Base-by-base conservation (phyloP, 1,140 invertebrate genomes). In the Latrodectus geometricus region DNA sequence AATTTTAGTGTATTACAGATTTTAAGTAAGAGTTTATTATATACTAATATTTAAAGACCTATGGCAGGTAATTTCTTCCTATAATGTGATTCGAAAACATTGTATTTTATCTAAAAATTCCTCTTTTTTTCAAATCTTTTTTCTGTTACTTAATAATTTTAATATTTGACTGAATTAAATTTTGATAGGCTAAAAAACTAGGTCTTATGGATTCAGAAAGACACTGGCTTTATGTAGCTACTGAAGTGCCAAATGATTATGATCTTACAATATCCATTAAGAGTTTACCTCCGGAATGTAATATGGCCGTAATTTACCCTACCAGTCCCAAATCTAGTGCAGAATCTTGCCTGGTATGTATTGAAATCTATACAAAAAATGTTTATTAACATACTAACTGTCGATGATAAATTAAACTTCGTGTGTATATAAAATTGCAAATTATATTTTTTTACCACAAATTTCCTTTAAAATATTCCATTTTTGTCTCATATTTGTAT, bases 271-370 rank as follows among this genome's bases (percentile, higher is more conserved):
- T 20, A 9, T 66, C 65, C 11, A 61, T 72, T 12, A 73, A 50
- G 14, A 70, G 20, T 66, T 48, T 87, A 50, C 86, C 86, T 4
- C 50, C 72, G 8, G 86, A 87, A 82, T 52, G 78, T 50, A 87
- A 83, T 70, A 78, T 82, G 14, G 86, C 86, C 49, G n/a, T 87
- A 52, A 66, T 77, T 14, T 87, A 87, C 52, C 85, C 85, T 15
- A 69, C 74, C 0, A 65, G 48, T 7, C 75, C 75, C 0, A 23
- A 54, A 61, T 52, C 21, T 12, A 70, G n/a, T 8, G 35, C 15
- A 61, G 68, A 70, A 11, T 21, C 54, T 17, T 87, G 77, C 20
- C 12, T 70, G 4, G 86, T 87, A 81, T 54, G 84, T 48, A 49
- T 73, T 15, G 0, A 17, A 50, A 23, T 49, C 21, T 49, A 12